Base-by-base conservation (phyloP, 2,113 vertebrate species). In the Egretta garzetta region DNA sequence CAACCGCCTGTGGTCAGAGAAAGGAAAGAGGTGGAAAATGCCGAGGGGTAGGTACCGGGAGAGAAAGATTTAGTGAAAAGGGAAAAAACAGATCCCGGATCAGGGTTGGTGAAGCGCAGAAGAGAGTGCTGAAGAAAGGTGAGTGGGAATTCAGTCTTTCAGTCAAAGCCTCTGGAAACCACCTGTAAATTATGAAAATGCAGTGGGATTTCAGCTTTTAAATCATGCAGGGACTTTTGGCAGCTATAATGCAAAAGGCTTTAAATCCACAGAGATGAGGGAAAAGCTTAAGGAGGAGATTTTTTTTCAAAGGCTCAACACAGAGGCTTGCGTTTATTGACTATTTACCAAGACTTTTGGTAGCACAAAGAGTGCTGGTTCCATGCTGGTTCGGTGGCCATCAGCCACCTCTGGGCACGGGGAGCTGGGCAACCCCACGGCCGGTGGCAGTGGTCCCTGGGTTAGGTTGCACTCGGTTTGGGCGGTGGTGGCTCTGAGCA, bases 381-480 rank as follows among this genome's bases (percentile, higher is more conserved):
- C 37, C 32, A 17, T 11, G 47, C 39, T 27, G 33, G 24, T 14
- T 41, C 21, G 6, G 53, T 27, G 74, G 26, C 43, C 80, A 37
- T 8, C 49, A 32, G 66, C 27, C 55, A 41, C 30, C 35, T 50
- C 43, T 7, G 26, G 71, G 43, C n/a, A 17, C 2, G 2, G 23
- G 13, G 32, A 17, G 20, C 45, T 5, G 10, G 33, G 50, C 63
- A 49, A 59, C 16, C 43, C 37, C 47, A 12, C 1, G 1, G 63
- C 2, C 0, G 0, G 6, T 24, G 56, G 28, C 24, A 6, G 33
- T 2, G 39, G 27, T 66, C 39, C 56, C 39, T 0, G 2, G 9
- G 17, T 22, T 8, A 7, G 55, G 33, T 26, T 17, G 13, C 27
- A 3, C 30, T 49, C 0, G 3, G 4, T 39, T 27, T n/a, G 84